Evolutionary conservation across 2,113 vertebrate species (phyloP), one percentile per base, ranked within the genome.

Genomic region (Triplophysa tibetana): DNA sequence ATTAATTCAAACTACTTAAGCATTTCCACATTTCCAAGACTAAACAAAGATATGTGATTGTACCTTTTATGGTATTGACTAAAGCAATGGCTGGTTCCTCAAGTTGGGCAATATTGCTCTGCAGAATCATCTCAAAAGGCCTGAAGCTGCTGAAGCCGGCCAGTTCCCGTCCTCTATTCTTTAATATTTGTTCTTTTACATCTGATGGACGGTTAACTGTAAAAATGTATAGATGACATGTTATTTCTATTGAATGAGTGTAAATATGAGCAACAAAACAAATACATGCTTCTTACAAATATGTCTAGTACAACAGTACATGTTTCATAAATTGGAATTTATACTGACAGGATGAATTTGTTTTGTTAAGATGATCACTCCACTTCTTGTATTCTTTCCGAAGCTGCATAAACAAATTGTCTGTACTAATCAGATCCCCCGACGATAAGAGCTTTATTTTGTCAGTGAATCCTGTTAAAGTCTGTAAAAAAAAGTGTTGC

Each of bases 51-150:
- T 48, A 17, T 70, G 10, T n/a, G 17, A 74, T 52, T 26, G 3
- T 78, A 85, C 86, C 84, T 84, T 81, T 81, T 24, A 81, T 82
- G 17, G 58, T 23, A 19, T 16, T 73, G 16, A 87, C 60, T 26
- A 75, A 82, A 1, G 82, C 61, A 38, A 75, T 45, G 0, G 86
- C 82, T 72, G 82, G 84, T 2, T 19, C 24, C 50, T 48, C 78
- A 7, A 85, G 77, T 12, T 70, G 17, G 33, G 48, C 45, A 26
- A 87, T 69, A 33, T 82, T 78, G 4, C 8, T 81, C 68, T 85
- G 74, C 43, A 87, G 61, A 60, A 83, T 60, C 70, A 63, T 80
- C 75, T 87, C 82, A 87, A 87, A 87, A 41, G 84, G 54, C 5
- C 45, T 41, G 74, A 84, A 87, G 62, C 82, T 56, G 61, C 76